These are phyloP conservation scores for Syrphus vitripennis DNA, from an alignment of 2,888 invertebrate species.

Conservation along the genomic window DNA sequence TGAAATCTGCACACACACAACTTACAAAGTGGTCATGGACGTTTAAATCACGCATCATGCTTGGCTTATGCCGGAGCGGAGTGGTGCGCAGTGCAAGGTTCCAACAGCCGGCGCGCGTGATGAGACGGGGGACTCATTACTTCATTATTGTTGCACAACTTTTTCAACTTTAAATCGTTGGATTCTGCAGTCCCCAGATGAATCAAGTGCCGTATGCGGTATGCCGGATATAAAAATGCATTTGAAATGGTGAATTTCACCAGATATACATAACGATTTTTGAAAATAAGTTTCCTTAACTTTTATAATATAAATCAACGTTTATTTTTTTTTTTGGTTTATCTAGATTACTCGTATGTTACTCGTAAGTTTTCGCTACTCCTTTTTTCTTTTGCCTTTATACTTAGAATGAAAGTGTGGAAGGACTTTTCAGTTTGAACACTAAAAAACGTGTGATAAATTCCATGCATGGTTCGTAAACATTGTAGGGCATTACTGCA, in stretches of 20 bases:
- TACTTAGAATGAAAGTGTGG: no score
- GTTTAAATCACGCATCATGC: conserved; percentile 44
- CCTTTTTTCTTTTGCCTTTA: no score
- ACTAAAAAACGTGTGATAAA: no score
- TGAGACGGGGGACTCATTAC: conserved; percentile 52
- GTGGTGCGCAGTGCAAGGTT: conserved; percentile 22
- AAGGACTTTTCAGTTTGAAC: no score
- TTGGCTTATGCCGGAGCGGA: conserved; percentile 2
- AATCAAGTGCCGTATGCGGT: conserved; percentile 20
- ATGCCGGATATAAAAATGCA: conserved; percentile 46
- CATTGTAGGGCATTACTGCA: no score
- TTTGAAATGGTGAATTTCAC: not conserved
- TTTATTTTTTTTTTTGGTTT: no score
- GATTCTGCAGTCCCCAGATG: conserved; percentile 14
- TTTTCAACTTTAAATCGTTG: conserved; percentile 20
- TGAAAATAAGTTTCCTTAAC: not conserved
- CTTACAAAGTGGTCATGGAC: conserved; percentile 29
- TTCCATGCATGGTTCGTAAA: no score
- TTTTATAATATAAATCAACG: no score
- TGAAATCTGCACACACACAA: conserved; percentile 8
- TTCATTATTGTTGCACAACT: conserved; percentile 68
- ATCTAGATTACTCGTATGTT: no score
- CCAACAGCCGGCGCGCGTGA: not conserved
- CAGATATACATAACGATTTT: not conserved
- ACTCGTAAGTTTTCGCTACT: no score